phyloP scores from a whole-genome alignment of 2,888 invertebrate genomes.

The Microchrysa polita region DNA sequence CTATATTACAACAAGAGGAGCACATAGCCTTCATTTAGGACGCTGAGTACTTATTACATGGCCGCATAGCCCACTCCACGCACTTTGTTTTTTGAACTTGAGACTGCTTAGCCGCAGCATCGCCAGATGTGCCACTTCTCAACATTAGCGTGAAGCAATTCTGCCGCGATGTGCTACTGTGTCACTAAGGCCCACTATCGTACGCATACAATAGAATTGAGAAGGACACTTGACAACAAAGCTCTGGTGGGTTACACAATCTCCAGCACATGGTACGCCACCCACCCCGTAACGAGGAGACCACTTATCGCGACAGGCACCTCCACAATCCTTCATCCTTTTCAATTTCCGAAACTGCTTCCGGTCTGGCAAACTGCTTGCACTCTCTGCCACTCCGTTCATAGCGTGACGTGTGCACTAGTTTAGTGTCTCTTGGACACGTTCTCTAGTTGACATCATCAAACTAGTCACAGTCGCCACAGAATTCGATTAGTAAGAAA shows the following conservation, averaged over 20 bases:
- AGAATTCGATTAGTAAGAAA: background rate
- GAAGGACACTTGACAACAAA: constrained; percentile 29
- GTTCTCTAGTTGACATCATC: constrained; percentile 24
- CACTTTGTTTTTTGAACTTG: background rate
- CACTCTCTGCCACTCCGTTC: background rate
- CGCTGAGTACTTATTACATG: too few relatives aligned
- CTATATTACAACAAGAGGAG: too few relatives aligned
- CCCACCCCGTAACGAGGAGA: background rate
- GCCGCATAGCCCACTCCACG: too few relatives aligned
- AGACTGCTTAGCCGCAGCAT: background rate
- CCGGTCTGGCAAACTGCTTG: background rate
- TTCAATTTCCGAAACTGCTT: background rate
- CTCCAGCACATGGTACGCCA: background rate
- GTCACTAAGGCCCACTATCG: background rate
- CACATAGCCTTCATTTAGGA: too few relatives aligned
- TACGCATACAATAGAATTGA: background rate
- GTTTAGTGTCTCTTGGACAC: too few relatives aligned
- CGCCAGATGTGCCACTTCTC: background rate
- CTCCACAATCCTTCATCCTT: background rate
- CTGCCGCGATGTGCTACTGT: constrained; percentile 12
- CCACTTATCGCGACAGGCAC: background rate
- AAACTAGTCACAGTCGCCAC: background rate
- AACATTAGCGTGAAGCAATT: constrained; percentile 16
- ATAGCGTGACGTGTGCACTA: background rate
- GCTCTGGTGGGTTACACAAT: background rate